phyloP scores from a whole-genome alignment of 2,888 invertebrate species.

The Orthosia incerta region DNA sequence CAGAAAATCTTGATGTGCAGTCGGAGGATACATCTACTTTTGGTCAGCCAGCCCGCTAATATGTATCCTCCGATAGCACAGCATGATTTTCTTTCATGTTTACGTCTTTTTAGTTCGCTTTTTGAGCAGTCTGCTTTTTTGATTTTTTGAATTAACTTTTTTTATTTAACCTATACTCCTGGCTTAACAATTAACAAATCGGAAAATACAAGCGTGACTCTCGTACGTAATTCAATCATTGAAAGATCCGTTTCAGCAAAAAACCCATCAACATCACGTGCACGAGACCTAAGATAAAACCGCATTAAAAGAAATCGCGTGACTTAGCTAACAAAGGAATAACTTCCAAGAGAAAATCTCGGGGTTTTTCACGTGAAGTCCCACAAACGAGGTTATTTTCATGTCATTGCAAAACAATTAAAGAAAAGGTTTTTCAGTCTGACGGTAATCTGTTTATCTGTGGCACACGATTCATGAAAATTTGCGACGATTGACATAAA shows the following conservation, averaged over 20 bases:
- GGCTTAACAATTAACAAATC: too few relatives aligned
- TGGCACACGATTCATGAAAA: neutral
- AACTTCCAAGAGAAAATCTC: constrained; percentile 11
- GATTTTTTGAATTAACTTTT: too few relatives aligned
- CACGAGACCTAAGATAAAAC: constrained; percentile 17
- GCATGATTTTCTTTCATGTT: too few relatives aligned
- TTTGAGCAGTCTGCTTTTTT: too few relatives aligned
- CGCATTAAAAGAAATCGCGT: constrained; percentile 34
- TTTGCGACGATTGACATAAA: constrained; percentile 2
- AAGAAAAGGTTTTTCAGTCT: constrained; percentile 7
- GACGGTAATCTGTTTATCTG: constrained; percentile 20
- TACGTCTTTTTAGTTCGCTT: too few relatives aligned
- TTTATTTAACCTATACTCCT: too few relatives aligned
- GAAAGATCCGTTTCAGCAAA: constrained; percentile 7
- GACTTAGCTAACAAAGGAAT: constrained; percentile 36
- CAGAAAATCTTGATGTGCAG: too few relatives aligned
- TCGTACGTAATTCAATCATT: neutral
- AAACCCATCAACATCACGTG: constrained; percentile 5
- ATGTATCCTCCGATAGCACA: too few relatives aligned
- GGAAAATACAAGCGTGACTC: neutral
- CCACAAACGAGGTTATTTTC: constrained; percentile 1
- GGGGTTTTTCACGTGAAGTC: constrained; percentile 28
- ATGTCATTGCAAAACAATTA: constrained; percentile 28
- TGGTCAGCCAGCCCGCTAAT: too few relatives aligned
- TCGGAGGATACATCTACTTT: too few relatives aligned